These are phyloP conservation scores for Arnoldichthys spilopterus DNA, from an alignment of 2,797 vertebrate genomes.

Conservation along the genomic window DNA sequence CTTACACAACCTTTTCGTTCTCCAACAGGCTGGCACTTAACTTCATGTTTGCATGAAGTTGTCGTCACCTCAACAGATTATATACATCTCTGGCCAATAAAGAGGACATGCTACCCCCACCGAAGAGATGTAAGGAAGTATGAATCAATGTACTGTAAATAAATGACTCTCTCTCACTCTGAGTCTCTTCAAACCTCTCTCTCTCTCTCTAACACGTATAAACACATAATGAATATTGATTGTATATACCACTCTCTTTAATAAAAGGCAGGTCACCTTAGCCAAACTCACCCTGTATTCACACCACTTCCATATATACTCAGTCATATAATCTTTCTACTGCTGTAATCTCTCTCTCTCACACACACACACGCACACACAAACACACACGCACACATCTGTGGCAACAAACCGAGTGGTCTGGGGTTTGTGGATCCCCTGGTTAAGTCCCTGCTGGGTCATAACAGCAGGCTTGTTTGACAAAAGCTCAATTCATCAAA, in stretches of 20 bases:
- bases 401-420: slow-evolving; percentile 43
- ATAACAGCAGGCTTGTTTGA: slow-evolving; percentile 47
- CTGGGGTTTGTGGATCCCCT: slow-evolving; percentile 33
- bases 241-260: not conserved
- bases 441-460: slow-evolving; percentile 39
- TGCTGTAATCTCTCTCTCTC: not conserved
- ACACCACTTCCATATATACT: slow-evolving; percentile 12
- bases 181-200: not conserved
- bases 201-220: not conserved
- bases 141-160: slow-evolving; percentile 21
- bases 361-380: slow-evolving; percentile 3
- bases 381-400: slow-evolving; percentile 29
- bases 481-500: slow-evolving; percentile 49
- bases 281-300: slow-evolving; percentile 4
- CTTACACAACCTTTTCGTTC: not conserved
- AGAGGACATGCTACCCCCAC: slow-evolving; percentile 2
- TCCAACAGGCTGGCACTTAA: not conserved
- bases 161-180: not conserved
- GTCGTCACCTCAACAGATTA: slow-evolving; percentile 29
- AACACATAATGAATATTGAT: slow-evolving; percentile 12
- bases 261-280: not conserved
- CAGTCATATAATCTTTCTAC: not conserved
- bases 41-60: slow-evolving; percentile 36
- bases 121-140: slow-evolving; percentile 29
- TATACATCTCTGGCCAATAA: slow-evolving; percentile 34